A percentile compares a stretch with the other conserved stretches of the same genome.
phyloP scores from a whole-genome alignment of 2,113 vertebrate species.

The Limnothrissa miodon region DNA sequence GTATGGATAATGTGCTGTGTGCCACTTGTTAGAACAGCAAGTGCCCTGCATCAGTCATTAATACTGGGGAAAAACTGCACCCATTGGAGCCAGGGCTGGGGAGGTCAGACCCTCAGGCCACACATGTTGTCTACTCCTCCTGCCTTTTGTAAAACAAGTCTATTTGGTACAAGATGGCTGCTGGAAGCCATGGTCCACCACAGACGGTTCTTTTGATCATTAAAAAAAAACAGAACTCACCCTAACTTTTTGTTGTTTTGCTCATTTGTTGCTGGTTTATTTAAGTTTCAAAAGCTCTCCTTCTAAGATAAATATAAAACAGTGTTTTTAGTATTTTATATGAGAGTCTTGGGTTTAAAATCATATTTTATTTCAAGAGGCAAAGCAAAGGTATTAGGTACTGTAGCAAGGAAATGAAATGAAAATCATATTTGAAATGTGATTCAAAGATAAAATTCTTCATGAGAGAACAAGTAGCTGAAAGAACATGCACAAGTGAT shows the following conservation, averaged over 20 bases:
- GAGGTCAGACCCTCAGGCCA: neutral
- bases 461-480: too few relatives aligned
- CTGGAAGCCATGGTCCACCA: conserved; percentile 4
- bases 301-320: neutral
- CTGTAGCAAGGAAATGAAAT: too few relatives aligned
- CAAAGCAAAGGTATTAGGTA: too few relatives aligned
- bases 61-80: conserved; percentile 11
- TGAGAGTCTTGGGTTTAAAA: too few relatives aligned
- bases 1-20: neutral
- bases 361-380: too few relatives aligned
- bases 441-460: too few relatives aligned
- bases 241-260: neutral
- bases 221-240: conserved; percentile 1
- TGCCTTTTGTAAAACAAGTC: conserved; percentile 18
- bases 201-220: conserved; percentile 7
- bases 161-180: conserved; percentile 19
- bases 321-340: too few relatives aligned
- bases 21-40: neutral
- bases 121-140: neutral
- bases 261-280: neutral
- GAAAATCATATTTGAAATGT: too few relatives aligned
- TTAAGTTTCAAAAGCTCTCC: neutral
- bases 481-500: too few relatives aligned
- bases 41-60: neutral
- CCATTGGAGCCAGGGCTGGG: neutral